Conservation (phyloP, 2,888 invertebrate genomes). For the Athalia rosae region DNA sequence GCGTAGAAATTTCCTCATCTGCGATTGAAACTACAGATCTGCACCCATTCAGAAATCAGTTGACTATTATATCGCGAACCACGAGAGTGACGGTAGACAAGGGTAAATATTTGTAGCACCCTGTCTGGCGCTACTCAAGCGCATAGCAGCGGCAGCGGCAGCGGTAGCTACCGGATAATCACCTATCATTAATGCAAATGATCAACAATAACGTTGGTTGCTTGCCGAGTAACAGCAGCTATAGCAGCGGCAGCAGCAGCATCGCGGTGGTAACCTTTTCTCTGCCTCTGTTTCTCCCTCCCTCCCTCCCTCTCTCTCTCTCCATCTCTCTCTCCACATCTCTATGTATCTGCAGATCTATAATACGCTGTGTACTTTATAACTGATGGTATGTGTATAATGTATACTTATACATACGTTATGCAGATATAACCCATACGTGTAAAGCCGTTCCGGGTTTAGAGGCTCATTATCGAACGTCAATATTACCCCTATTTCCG, state of each 20-base stretch:
- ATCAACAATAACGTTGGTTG: constrained; percentile 12
- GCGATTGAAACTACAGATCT: too few species aligned
- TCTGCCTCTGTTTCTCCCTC: background rate
- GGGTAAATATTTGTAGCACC: constrained; percentile 31
- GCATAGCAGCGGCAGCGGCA: background rate
- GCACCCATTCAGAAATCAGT: constrained; percentile 1
- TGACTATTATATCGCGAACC: background rate
- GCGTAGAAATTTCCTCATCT: too few species aligned
- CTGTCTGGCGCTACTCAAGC: background rate
- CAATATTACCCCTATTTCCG: background rate
- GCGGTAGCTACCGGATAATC: constrained; percentile 29
- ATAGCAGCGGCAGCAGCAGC: background rate
- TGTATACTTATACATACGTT: too few species aligned
- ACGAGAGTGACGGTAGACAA: constrained; percentile 14
- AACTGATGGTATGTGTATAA: too few species aligned
- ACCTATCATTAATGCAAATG: constrained; percentile 36
- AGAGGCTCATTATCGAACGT: background rate
- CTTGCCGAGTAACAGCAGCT: background rate
- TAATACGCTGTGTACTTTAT: background rate
- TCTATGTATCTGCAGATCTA: background rate
- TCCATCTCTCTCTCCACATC: background rate
- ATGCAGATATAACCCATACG: background rate
- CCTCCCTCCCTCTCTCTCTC: background rate
- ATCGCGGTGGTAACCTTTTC: background rate
- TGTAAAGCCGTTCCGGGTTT: background rate